Evolutionary conservation across 1,140 invertebrate species (phyloP).

Genomic region (Brachionus asplanchnoidis): DNA sequence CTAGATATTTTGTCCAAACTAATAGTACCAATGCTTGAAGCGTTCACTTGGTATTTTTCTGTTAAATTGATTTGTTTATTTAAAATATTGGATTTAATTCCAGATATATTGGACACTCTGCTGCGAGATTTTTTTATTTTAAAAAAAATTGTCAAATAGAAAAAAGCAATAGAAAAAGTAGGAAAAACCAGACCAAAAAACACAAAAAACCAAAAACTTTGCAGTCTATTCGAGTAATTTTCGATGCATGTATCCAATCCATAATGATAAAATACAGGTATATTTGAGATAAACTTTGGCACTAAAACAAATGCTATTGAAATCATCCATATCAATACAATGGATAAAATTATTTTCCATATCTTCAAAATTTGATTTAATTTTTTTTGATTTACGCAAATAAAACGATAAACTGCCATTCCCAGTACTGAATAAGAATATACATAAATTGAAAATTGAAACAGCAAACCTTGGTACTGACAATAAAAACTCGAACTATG

Average conservation of each 20-base stretch:
- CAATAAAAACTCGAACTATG: constrained; percentile 3
- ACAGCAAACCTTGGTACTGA: constrained; percentile 5
- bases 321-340: not conserved
- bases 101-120: not conserved
- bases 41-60: not conserved
- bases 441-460: constrained; percentile 4
- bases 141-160: not conserved
- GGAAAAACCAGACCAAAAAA: not conserved
- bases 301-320: not conserved
- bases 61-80: not conserved
- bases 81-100: not conserved
- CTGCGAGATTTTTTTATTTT: not conserved
- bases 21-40: not conserved
- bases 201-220: not conserved
- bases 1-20: not conserved
- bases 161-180: not conserved
- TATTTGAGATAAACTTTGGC: not conserved
- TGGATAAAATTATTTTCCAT: not conserved
- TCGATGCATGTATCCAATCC: not conserved
- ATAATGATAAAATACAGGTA: constrained; percentile 8
- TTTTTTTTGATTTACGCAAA: constrained; percentile 2
- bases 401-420: constrained; percentile 16
- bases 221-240: not conserved
- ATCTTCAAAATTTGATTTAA: constrained; percentile 11
- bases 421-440: constrained; percentile 24